A percentile compares a stretch with the other conserved stretches of the same genome.
Conservation (phyloP, 2,113 vertebrate genomes). For the Machaerirhynchus nigripectus region DNA sequence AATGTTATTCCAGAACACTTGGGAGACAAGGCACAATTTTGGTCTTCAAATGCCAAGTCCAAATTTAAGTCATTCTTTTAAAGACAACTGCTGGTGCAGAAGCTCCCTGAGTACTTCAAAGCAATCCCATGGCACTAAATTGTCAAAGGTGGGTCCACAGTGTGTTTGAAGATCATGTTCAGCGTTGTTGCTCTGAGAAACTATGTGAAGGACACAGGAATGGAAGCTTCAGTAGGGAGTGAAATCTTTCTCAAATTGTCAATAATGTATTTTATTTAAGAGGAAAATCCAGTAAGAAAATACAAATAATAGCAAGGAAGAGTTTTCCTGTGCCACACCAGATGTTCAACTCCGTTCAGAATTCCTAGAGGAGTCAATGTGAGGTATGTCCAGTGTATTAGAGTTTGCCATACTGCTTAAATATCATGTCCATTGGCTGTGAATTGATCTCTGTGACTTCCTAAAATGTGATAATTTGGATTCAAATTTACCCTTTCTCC, state of each 20-base stretch:
- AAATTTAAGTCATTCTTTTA: not conserved
- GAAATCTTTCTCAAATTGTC: not conserved
- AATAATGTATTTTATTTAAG: not conserved
- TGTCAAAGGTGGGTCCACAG: not conserved
- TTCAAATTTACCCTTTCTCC: not conserved
- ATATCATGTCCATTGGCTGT: not conserved
- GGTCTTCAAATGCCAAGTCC: not conserved
- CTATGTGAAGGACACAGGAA: not conserved
- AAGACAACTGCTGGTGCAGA: not conserved
- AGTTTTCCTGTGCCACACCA: not conserved
- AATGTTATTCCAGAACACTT: not conserved
- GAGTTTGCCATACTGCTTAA: not conserved
- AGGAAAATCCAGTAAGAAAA: not conserved
- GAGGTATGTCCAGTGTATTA: not conserved
- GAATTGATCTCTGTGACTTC: not conserved
- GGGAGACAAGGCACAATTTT: not conserved
- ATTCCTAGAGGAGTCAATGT: not conserved
- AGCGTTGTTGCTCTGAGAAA: not conserved
- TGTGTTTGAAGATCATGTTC: not conserved
- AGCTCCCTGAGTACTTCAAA: not conserved
- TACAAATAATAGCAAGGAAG: not conserved
- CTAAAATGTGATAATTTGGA: not conserved
- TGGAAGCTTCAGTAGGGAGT: not conserved
- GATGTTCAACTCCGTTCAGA: not conserved
- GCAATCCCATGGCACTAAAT: not conserved